Evolutionary conservation across 2,888 invertebrate species (phyloP).

Genomic region (Leucoma salicis): DNA sequence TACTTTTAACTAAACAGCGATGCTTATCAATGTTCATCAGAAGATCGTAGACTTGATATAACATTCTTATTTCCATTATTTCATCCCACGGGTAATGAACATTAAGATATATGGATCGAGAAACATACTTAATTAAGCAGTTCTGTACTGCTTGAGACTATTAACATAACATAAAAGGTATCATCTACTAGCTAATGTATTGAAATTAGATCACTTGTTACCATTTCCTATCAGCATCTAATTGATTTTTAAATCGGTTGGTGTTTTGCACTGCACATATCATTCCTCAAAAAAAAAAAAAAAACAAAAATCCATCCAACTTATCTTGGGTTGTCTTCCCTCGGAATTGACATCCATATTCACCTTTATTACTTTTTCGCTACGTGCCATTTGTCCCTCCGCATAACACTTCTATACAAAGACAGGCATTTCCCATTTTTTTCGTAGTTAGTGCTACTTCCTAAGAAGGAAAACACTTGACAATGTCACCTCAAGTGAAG

Average conservation of each 20-base stretch:
- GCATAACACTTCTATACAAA: too few relatives aligned
- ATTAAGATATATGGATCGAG: constrained; percentile 75
- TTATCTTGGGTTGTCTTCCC: too few relatives aligned
- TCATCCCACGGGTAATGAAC: constrained; percentile 47
- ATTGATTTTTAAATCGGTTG: constrained; percentile 21
- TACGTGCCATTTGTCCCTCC: too few relatives aligned
- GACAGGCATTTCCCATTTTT: too few relatives aligned
- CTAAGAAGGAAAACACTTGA: too few relatives aligned
- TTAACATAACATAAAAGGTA: constrained; percentile 56
- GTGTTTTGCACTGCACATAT: not conserved
- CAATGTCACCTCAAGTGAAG: too few relatives aligned
- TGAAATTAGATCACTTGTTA: constrained; percentile 41
- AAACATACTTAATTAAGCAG: constrained; percentile 73
- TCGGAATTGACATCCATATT: too few relatives aligned
- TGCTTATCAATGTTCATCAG: constrained; percentile 58
- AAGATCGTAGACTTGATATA: constrained; percentile 42
- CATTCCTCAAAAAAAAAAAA: too few relatives aligned
- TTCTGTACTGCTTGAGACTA: constrained; percentile 58
- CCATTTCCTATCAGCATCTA: constrained; percentile 27
- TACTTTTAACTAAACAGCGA: constrained; percentile 19
- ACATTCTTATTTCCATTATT: constrained; percentile 26
- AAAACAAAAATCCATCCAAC: too few relatives aligned
- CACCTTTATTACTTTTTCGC: too few relatives aligned
- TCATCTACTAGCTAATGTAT: constrained; percentile 40
- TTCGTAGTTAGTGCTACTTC: too few relatives aligned